Percentiles rank a stretch among this genome's conserved stretches.
phyloP scores from a whole-genome alignment of 1,140 invertebrate genomes.

The Diabrotica undecimpunctata region DNA sequence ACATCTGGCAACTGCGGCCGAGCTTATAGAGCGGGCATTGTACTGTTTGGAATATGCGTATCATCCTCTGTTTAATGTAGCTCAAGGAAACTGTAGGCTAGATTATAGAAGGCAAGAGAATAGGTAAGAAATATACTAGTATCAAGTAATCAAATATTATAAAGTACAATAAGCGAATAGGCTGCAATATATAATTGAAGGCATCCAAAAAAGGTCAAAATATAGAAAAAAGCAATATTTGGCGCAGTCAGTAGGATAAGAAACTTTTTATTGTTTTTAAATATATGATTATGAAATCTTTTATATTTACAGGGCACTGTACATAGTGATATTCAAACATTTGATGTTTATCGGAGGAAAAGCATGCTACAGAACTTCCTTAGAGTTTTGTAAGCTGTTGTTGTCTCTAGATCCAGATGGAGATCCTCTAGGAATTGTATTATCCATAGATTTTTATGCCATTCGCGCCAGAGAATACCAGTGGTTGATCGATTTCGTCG shows the following conservation, averaged over 20 bases:
- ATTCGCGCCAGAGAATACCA: conserved; percentile 74
- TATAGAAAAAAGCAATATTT: too few relatives aligned
- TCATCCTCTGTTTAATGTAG: conserved; percentile 77
- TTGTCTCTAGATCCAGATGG: conserved; percentile 76
- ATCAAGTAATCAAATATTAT: too few relatives aligned
- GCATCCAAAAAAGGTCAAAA: too few relatives aligned
- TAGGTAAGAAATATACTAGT: conserved; percentile 49
- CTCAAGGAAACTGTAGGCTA: conserved; percentile 69
- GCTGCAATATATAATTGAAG: too few relatives aligned
- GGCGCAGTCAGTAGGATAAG: too few relatives aligned
- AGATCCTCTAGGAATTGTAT: conserved; percentile 78
- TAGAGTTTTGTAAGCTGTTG: conserved; percentile 75
- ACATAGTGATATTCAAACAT: conserved; percentile 82
- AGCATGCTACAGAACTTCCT: conserved; percentile 75
- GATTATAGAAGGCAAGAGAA: conserved; percentile 84
- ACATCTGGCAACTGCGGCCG: conserved; percentile 73
- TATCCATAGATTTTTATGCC: conserved; percentile 86
- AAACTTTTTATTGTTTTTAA: too few relatives aligned
- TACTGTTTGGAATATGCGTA: conserved; percentile 75
- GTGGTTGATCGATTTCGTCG: conserved; percentile 74
- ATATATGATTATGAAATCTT: not conserved
- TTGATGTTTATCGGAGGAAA: conserved; percentile 74
- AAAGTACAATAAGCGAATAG: too few relatives aligned
- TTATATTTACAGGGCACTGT: conserved; percentile 64
- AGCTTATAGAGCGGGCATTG: conserved; percentile 74